phyloP scores from a whole-genome alignment of 2,113 vertebrate genomes.

The Genyomyrus donnyi region DNA sequence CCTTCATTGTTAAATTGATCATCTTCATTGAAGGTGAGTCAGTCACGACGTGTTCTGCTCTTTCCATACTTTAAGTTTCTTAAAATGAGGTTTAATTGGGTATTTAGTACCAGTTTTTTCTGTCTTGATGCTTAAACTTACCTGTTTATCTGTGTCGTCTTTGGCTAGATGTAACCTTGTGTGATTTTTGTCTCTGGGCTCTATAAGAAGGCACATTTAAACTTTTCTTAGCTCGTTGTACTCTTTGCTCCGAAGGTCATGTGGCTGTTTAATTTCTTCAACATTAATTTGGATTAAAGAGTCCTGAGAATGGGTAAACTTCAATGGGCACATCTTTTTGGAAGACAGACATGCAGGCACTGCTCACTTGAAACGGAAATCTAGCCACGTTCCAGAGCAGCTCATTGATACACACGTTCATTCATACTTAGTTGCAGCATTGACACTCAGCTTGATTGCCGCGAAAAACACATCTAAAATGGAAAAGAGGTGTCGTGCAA shows the following conservation, averaged over 20 bases:
- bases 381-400: neutral
- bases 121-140: neutral
- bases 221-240: neutral
- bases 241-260: neutral
- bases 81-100: neutral
- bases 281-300: neutral
- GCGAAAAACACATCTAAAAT: too few relatives aligned
- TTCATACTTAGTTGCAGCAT: too few relatives aligned
- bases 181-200: neutral
- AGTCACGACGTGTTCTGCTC: neutral
- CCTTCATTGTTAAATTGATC: neutral
- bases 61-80: neutral
- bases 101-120: neutral
- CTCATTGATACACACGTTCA: neutral
- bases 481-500: too few relatives aligned
- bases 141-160: neutral
- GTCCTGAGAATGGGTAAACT: neutral
- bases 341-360: neutral
- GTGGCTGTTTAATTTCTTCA: neutral
- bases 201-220: neutral
- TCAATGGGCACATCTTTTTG: neutral
- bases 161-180: neutral
- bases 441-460: too few relatives aligned
- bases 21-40: neutral
- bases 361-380: neutral